phyloP scores from a whole-genome alignment of 23 tunicate species.

The Oikopleura dioica region DNA sequence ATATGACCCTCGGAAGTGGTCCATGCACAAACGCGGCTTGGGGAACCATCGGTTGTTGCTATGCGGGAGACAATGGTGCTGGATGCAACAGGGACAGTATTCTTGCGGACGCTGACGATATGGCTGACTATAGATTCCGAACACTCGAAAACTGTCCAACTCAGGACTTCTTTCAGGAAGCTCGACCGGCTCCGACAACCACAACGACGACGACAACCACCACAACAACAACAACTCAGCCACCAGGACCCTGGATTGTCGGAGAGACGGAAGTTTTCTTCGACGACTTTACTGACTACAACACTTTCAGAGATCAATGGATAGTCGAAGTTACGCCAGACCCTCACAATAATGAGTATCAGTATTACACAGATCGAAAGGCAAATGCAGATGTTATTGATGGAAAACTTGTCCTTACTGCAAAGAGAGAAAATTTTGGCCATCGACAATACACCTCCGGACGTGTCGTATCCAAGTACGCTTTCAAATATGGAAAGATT shows the following conservation, averaged over 20 bases:
- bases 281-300: not conserved
- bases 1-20: not conserved
- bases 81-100: not conserved
- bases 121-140: conserved; percentile 2
- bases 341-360: not conserved
- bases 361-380: not conserved
- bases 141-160: not conserved
- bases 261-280: not conserved
- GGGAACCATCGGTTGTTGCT: not conserved
- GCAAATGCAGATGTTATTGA: not conserved
- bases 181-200: not conserved
- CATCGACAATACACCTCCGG: conserved; percentile 60
- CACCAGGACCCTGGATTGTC: not conserved
- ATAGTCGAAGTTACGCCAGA: not conserved
- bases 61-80: not conserved
- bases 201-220: not conserved
- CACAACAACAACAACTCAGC: not conserved
- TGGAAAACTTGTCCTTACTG: not conserved
- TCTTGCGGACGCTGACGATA: not conserved
- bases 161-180: not conserved
- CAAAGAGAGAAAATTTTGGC: conserved; percentile 25
- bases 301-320: not conserved
- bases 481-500: conserved; percentile 53
- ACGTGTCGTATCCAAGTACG: conserved; percentile 43
- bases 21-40: not conserved